Evolutionary conservation across 1,140 invertebrate genomes (phyloP), one percentile per base, ranked within the genome.

Genomic region (Wasmannia auropunctata): DNA sequence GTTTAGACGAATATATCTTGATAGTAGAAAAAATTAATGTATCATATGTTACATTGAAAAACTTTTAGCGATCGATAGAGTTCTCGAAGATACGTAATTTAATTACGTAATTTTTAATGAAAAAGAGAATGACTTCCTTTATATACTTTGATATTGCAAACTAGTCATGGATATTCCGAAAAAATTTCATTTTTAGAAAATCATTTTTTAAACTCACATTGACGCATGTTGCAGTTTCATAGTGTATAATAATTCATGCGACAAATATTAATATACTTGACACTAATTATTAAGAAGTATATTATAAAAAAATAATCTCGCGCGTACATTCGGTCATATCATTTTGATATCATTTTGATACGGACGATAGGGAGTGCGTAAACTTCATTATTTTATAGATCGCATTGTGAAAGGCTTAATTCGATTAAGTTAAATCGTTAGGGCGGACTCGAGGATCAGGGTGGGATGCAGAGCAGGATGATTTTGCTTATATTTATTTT

Each of bases 131-230:
- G 2, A 51, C 25, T 54, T 80, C 16, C 49, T 69, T 40, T 37
- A n/a, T 58, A 54, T 31, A 69, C 69, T 67, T 69, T 69, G 56
- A 80, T 80, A 80, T 28, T 40, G 7, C n/a, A 54, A 65, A 69
- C 43, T 79, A 79, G 76, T 65, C 43, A 31, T 34, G 16, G 40
- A 34, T 28, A 51, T 80, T 49, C 43, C 6, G 46, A 34, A 49
- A 49, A 65, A 2, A 63, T 51, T 51, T 80, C 1, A 34, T 80
- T 79, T 19, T 69, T 80, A 80, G 31, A 3, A 54, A 51, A 43
- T 37, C n/a, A 31, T 43, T 62, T 4, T 19, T 54, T 65, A 1
- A 76, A 49, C 28, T 79, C 28, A 19, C 19, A 1, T 54, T 46
- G 16, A 46, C 5, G 22, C 54, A 6, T 3, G 28, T 77, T 14